Evolutionary conservation across 2,797 vertebrate species (phyloP).

Genomic region (Centroberyx gerrardi): DNA sequence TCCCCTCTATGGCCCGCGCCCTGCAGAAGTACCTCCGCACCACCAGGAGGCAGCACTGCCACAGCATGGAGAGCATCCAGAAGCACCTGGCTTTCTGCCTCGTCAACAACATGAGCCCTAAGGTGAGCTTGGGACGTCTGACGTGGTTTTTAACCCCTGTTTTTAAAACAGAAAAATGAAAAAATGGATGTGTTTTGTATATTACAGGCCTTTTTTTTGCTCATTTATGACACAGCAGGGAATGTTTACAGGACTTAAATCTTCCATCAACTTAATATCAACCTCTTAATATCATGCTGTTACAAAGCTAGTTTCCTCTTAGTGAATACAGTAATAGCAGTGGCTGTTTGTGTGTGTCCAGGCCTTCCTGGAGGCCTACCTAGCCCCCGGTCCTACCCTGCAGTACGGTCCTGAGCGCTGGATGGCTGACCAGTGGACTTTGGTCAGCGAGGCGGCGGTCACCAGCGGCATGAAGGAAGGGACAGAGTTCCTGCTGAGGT

Average conservation of each 20-base stretch:
- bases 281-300: neutral
- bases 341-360: slow-evolving; percentile 65
- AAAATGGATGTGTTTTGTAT: no score
- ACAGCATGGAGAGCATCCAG: slow-evolving; percentile 99
- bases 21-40: slow-evolving; percentile 98
- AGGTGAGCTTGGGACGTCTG: slow-evolving; percentile 83
- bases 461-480: slow-evolving; percentile 91
- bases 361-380: slow-evolving; percentile 97
- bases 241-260: no score
- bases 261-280: neutral
- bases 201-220: neutral
- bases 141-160: no score
- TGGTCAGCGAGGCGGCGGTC: slow-evolving; percentile 95
- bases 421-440: slow-evolving; percentile 94
- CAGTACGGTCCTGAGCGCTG: slow-evolving; percentile 94
- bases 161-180: no score
- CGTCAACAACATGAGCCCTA: slow-evolving; percentile 96
- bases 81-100: slow-evolving; percentile 96
- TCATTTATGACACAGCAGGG: neutral
- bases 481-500: slow-evolving; percentile 91
- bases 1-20: slow-evolving; percentile 96
- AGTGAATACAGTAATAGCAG: neutral
- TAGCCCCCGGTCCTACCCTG: slow-evolving; percentile 92
- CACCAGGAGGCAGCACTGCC: slow-evolving; percentile 96
- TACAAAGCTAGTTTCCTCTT: neutral